phyloP scores from a whole-genome alignment of 2,888 invertebrate genomes.

The Limnephilus rhombicus region DNA sequence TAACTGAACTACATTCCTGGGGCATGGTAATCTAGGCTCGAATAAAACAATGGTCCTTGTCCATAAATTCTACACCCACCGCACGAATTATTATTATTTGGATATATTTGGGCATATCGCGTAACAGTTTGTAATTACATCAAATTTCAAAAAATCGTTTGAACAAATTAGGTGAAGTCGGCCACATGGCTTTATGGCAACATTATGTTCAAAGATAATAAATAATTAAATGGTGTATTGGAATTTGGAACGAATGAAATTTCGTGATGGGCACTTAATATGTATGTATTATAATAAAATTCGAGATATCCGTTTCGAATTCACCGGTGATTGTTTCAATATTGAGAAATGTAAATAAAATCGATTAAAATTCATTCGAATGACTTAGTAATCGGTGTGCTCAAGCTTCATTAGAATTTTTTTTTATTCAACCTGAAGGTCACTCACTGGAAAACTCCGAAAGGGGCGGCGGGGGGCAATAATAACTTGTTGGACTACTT shows the following conservation, averaged over 20 bases:
- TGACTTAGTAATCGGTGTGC: not conserved
- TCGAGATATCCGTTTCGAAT: not conserved
- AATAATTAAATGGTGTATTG: not conserved
- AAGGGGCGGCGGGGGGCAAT: not conserved
- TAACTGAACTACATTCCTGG: conserved; percentile 21
- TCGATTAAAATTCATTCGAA: too few species aligned
- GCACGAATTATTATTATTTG: not conserved
- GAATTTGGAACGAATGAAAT: not conserved
- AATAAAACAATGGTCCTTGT: not conserved
- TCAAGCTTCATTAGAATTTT: not conserved
- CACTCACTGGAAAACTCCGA: not conserved
- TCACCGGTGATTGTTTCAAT: not conserved
- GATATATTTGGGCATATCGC: not conserved
- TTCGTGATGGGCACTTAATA: not conserved
- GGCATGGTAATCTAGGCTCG: not conserved
- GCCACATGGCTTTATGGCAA: not conserved
- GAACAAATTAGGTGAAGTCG: not conserved
- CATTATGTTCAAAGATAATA: not conserved
- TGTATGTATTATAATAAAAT: not conserved
- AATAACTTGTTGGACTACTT: not conserved
- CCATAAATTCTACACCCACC: not conserved
- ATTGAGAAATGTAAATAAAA: too few species aligned
- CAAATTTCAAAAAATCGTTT: not conserved
- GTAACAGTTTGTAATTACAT: not conserved
- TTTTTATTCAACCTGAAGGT: too few species aligned